Evolutionary conservation across 1,140 invertebrate genomes (phyloP).

Genomic region (Drosophila pachea): DNA sequence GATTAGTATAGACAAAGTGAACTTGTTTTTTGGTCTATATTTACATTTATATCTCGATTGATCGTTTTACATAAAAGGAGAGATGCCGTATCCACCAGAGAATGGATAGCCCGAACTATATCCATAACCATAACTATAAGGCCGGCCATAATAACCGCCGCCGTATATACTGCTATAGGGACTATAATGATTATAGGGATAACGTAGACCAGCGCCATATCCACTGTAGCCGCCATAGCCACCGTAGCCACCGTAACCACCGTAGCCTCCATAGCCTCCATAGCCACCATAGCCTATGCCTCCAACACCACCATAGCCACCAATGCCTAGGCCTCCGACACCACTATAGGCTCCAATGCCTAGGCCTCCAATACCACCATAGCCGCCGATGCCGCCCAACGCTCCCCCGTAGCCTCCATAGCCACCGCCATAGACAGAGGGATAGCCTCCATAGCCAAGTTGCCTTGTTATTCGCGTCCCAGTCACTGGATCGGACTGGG

Average conservation of each 20-base stretch:
- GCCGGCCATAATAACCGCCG: conserved; percentile 47
- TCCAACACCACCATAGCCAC: conserved; percentile 20
- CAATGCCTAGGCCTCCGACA: conserved; percentile 13
- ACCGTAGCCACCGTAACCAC: conserved; percentile 15
- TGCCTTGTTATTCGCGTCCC: conserved; percentile 47
- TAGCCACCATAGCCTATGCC: conserved; percentile 8
- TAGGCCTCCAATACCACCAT: conserved; percentile 18
- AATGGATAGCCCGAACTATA: conserved; percentile 57
- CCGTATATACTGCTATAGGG: conserved; percentile 41
- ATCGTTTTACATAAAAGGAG: conserved; percentile 38
- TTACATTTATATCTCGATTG: conserved; percentile 26
- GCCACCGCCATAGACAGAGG: conserved; percentile 23
- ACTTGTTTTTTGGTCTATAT: neutral
- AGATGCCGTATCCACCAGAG: conserved; percentile 45
- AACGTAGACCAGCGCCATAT: conserved; percentile 34
- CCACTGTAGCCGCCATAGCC: conserved; percentile 34
- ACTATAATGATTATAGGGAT: conserved; percentile 24
- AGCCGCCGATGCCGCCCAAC: conserved; percentile 23
- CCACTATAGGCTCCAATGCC: conserved; percentile 29
- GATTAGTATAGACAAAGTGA: too few relatives aligned
- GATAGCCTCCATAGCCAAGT: conserved; percentile 38
- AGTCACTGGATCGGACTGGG: neutral
- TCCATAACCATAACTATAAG: conserved; percentile 55
- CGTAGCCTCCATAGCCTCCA: conserved; percentile 10
- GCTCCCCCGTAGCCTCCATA: conserved; percentile 32